These are phyloP conservation scores for Phoenoteleia sp. DNA, from an alignment of 2,888 invertebrate genomes.

Conservation along the genomic window DNA sequence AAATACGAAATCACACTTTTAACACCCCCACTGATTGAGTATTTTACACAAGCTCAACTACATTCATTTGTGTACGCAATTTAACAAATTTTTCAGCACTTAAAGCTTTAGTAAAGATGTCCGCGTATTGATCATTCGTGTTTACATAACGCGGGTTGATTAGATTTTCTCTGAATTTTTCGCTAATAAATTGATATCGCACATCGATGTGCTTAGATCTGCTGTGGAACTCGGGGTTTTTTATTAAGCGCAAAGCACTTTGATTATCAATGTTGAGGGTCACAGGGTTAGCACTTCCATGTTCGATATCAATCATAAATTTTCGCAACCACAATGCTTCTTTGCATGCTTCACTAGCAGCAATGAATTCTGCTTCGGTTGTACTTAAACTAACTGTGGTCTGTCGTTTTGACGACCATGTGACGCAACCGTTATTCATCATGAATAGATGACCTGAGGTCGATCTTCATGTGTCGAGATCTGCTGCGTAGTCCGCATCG, in stretches of 20 bases:
- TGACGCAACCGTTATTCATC: conserved; percentile 60
- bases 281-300: conserved; percentile 5
- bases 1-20: no score
- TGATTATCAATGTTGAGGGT: conserved; percentile 72
- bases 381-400: conserved; percentile 71
- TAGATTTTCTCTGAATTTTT: conserved; percentile 50
- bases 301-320: conserved; percentile 69
- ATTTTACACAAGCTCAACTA: background rate
- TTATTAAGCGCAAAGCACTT: conserved; percentile 72
- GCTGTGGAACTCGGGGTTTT: conserved; percentile 75
- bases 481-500: conserved; percentile 8
- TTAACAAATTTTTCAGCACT: background rate
- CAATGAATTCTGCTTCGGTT: conserved; percentile 77
- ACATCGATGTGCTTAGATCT: conserved; percentile 75
- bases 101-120: background rate
- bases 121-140: conserved; percentile 3
- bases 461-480: conserved; percentile 59
- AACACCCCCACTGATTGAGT: background rate
- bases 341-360: conserved; percentile 71
- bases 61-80: background rate
- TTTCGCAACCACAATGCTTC: conserved; percentile 75
- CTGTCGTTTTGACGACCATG: conserved; percentile 74
- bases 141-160: conserved; percentile 9
- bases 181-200: conserved; percentile 68
- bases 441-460: conserved; percentile 72